Conservation (phyloP, 2,113 vertebrate genomes). For the Gobiocypris rarus region DNA sequence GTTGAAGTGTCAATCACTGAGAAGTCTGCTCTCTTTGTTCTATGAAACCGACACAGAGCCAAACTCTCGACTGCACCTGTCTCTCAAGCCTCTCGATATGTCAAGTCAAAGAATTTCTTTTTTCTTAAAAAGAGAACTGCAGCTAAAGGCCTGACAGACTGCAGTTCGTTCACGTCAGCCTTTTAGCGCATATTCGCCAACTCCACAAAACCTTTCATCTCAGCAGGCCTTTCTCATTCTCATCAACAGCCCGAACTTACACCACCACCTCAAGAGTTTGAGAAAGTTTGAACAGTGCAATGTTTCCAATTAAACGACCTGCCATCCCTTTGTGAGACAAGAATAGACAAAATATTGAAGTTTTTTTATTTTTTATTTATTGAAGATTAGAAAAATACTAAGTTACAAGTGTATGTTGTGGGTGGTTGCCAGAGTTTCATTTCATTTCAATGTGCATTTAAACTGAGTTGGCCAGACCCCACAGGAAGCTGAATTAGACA, state of each 20-base stretch:
- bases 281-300: not conserved
- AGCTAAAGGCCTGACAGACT: slow-evolving; percentile 4
- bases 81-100: not conserved
- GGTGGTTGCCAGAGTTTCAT: not conserved
- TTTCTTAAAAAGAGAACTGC: not conserved
- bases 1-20: slow-evolving; percentile 28
- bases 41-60: not conserved
- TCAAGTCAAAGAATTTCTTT: not conserved
- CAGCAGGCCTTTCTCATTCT: not conserved
- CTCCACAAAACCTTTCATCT: slow-evolving; percentile 11
- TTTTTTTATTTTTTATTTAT: too few relatives aligned
- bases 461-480: not conserved
- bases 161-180: not conserved
- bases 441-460: not conserved
- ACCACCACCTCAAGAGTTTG: not conserved
- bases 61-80: slow-evolving; percentile 25
- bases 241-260: not conserved
- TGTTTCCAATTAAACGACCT: not conserved
- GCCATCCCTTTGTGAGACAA: not conserved
- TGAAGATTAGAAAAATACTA: too few relatives aligned
- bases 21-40: slow-evolving; percentile 19
- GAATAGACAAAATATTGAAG: not conserved
- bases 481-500: too few relatives aligned
- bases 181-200: not conserved
- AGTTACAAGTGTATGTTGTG: not conserved